phyloP scores from a whole-genome alignment of 2,113 vertebrate genomes.

The Quiscalus mexicanus region DNA sequence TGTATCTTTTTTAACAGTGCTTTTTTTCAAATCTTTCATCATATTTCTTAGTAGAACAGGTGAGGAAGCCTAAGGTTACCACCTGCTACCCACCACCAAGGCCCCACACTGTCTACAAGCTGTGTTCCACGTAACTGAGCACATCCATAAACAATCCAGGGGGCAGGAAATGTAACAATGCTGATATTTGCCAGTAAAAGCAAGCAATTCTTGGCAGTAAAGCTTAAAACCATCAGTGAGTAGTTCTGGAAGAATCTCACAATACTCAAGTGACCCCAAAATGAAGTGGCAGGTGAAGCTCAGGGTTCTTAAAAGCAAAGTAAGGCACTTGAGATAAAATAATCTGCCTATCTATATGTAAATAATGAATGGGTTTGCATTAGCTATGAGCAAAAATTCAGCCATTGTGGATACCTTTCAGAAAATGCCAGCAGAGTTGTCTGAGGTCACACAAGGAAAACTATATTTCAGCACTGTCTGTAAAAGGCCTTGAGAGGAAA shows the following conservation, averaged over 20 bases:
- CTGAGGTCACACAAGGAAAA: background rate
- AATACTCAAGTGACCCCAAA: background rate
- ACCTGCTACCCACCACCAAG: background rate
- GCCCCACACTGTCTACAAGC: fast-evolving
- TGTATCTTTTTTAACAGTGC: background rate
- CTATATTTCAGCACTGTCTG: background rate
- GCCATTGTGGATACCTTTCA: background rate
- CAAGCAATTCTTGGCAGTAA: background rate
- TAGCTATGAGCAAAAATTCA: background rate
- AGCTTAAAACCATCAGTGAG: background rate
- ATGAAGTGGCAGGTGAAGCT: background rate
- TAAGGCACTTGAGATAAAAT: background rate
- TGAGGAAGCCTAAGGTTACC: background rate
- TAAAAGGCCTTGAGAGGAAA: background rate
- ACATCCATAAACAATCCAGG: background rate
- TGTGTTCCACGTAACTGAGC: background rate
- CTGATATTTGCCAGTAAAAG: background rate
- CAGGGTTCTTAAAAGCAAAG: background rate
- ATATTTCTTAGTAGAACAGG: background rate
- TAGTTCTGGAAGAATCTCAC: background rate
- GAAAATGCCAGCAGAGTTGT: background rate
- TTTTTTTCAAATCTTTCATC: background rate
- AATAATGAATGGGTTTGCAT: background rate
- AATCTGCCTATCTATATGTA: background rate
- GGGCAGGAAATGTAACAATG: background rate